A percentile compares a stretch with the other conserved stretches of the same genome.
These are phyloP conservation scores for Oophaga sylvatica DNA, from an alignment of 2,797 vertebrate genomes.

Conservation along the genomic window DNA sequence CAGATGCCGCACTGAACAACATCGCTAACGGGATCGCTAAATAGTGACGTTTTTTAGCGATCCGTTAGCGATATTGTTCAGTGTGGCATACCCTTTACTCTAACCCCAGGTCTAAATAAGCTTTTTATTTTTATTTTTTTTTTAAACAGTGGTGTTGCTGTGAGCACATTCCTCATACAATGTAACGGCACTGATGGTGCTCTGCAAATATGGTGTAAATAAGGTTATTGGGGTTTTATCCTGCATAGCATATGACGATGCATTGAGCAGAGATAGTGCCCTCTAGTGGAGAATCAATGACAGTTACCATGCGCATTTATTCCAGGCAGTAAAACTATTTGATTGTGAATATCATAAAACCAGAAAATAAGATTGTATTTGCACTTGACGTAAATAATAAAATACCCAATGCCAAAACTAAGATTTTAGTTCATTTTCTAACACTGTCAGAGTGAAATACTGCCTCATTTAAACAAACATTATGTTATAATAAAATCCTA, in stretches of 20 bases:
- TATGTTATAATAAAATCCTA: background rate
- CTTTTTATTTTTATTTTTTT: too few relatives aligned
- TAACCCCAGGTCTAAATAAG: too few relatives aligned
- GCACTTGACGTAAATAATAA: background rate
- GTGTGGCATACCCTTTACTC: too few relatives aligned
- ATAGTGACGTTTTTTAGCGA: too few relatives aligned
- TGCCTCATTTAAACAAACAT: background rate
- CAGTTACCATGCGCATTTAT: background rate
- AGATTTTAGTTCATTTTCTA: background rate
- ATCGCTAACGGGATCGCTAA: too few relatives aligned
- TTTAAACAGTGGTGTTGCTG: background rate
- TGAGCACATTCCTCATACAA: background rate
- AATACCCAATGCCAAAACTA: background rate
- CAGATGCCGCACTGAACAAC: too few relatives aligned
- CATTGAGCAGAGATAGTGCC: background rate
- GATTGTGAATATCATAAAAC: background rate
- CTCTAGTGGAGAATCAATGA: conserved; percentile 6
- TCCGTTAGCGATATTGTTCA: too few relatives aligned
- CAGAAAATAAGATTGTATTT: background rate
- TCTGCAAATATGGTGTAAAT: background rate
- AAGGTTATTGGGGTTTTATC: too few relatives aligned
- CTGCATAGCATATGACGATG: background rate
- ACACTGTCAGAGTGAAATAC: background rate
- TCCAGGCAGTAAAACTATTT: background rate
- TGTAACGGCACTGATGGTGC: background rate